Evolutionary conservation across 2,888 invertebrate genomes (phyloP).

Genomic region (Nymphalis polychloros): DNA sequence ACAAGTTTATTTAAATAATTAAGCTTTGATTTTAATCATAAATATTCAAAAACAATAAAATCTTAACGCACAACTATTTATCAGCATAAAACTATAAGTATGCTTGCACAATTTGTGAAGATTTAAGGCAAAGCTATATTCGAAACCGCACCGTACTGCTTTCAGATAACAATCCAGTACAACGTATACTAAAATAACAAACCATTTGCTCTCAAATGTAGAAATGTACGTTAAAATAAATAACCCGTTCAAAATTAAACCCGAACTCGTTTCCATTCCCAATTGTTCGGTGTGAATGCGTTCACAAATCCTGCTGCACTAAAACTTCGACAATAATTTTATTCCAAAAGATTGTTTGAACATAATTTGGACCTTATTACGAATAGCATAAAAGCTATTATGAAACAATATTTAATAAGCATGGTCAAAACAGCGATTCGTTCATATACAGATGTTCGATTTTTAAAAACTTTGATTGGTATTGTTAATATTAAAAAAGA

Average conservation of each 20-base stretch:
- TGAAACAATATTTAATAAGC: neutral
- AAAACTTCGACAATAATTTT: constrained; percentile 14
- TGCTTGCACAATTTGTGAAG: constrained; percentile 7
- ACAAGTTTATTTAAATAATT: no score
- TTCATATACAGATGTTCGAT: neutral
- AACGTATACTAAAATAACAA: constrained; percentile 22
- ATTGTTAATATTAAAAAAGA: neutral
- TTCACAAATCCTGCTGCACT: constrained; percentile 32
- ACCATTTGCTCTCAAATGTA: constrained; percentile 21
- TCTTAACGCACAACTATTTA: neutral
- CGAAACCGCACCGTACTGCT: constrained; percentile 17
- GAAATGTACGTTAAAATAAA: constrained; percentile 30
- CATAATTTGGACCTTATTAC: constrained; percentile 3
- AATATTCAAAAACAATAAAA: neutral
- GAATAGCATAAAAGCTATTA: neutral
- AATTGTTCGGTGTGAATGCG: constrained; percentile 31
- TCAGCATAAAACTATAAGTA: neutral
- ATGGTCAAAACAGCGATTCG: neutral
- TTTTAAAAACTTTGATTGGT: constrained; percentile 1
- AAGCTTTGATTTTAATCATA: no score
- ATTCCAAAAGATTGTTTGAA: constrained; percentile 1
- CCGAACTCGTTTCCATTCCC: constrained; percentile 23
- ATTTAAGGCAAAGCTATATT: constrained; percentile 16
- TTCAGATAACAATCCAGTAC: constrained; percentile 21
- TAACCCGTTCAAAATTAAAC: constrained; percentile 28